Conservation (phyloP, 2,888 invertebrate species). For the Athalia cordata region DNA sequence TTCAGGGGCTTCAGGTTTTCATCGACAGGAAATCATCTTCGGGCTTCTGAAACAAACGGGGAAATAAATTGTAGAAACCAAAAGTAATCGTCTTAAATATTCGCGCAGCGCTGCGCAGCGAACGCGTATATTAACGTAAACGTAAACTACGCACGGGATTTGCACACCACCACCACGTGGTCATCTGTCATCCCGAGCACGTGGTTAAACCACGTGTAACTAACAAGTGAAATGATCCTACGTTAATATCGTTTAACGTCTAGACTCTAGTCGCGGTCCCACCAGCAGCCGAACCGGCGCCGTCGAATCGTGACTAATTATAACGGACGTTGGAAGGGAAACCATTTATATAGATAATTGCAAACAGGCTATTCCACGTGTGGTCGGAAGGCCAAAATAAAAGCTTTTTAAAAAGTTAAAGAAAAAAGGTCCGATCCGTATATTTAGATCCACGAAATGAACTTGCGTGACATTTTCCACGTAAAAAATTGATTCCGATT, state of each 20-base stretch:
- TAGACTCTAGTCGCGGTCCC: background rate
- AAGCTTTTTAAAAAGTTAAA: background rate
- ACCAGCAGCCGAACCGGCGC: constrained; percentile 14
- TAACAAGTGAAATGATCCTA: constrained; percentile 31
- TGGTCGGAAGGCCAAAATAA: background rate
- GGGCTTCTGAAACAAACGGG: background rate
- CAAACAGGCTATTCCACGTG: constrained; percentile 19
- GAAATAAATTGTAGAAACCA: background rate
- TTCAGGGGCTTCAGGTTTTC: background rate
- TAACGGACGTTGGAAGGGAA: constrained; percentile 28
- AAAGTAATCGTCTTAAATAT: too few species aligned
- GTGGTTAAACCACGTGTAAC: constrained; percentile 23
- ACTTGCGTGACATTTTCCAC: too few species aligned
- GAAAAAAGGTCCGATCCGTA: background rate
- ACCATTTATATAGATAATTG: constrained; percentile 31
- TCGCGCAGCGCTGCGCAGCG: too few species aligned
- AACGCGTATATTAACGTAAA: background rate
- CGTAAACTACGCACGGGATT: background rate
- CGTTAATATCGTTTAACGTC: constrained; percentile 14
- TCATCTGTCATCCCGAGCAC: background rate
- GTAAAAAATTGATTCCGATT: too few species aligned
- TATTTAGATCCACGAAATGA: too few species aligned
- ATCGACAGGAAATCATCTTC: constrained; percentile 24
- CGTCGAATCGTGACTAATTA: constrained; percentile 39
- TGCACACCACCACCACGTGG: background rate